phyloP scores from a whole-genome alignment of 1,140 invertebrate species.

The Saccostrea cuccullata region DNA sequence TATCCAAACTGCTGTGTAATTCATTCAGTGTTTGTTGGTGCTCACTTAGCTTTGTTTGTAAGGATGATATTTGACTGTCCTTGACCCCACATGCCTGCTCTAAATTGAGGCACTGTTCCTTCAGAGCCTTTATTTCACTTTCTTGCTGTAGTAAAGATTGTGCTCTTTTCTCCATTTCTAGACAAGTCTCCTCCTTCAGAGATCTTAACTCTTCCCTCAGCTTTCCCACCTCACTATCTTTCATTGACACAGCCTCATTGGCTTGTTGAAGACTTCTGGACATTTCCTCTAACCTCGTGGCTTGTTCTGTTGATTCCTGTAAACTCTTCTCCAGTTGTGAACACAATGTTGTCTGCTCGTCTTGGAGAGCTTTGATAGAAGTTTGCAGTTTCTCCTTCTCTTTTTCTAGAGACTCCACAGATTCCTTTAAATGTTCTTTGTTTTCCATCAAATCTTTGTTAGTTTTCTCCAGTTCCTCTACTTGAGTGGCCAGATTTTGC shows the following conservation, averaged over 20 bases:
- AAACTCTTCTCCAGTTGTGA: neutral
- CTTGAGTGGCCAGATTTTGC: neutral
- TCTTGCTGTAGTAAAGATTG: neutral
- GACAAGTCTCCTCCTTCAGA: neutral
- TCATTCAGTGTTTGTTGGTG: neutral
- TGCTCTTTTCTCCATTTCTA: neutral
- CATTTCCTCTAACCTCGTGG: slow-evolving; percentile 6
- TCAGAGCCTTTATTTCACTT: neutral
- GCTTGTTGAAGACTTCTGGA: slow-evolving; percentile 47
- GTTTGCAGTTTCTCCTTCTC: slow-evolving; percentile 40
- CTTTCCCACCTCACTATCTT: slow-evolving; percentile 31
- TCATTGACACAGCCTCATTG: slow-evolving; percentile 43
- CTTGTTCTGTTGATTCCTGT: neutral
- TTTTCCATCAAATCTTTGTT: neutral
- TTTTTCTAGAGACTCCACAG: neutral
- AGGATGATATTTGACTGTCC: neutral
- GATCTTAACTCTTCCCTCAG: slow-evolving; percentile 2
- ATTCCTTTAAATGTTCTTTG: neutral
- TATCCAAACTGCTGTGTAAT: neutral
- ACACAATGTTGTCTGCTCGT: slow-evolving; percentile 26
- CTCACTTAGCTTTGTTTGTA: slow-evolving; percentile 1
- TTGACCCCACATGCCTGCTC: slow-evolving; percentile 20
- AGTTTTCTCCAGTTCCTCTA: neutral
- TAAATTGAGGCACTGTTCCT: slow-evolving; percentile 2
- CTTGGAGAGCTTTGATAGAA: slow-evolving; percentile 7